Base-by-base conservation (phyloP, 1,140 invertebrate species). In the Hyphantria cunea region DNA sequence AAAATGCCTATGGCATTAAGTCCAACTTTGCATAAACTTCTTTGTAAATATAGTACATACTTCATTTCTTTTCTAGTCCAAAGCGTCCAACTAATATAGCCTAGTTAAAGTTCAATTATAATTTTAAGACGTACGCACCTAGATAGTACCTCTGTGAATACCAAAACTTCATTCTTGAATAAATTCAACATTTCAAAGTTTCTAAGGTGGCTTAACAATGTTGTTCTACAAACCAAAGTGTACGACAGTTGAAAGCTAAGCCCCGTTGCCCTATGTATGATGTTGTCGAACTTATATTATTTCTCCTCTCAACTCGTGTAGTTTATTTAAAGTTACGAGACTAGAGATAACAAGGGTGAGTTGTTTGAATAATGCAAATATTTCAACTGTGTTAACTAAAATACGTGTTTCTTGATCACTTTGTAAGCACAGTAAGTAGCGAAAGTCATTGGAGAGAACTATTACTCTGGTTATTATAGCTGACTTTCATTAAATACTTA, bases 331-430 rank as follows among this genome's bases (percentile, higher is more conserved):
- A 84, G 76, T 84, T 84, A 82, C 76, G 70, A 80, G 74, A 78
- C 75, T 68, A 72, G 82, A 82, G 66, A 78, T 78, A 83, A 82
- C 71, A 80, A 72, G 66, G 64, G 66, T 49, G 61, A 63, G 68
- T 50, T 72, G 71, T 72, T 83, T 83, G 82, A 85, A 85, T 83
- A 80, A 85, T 79, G 76, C 77, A 82, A 75, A 77, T 71, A 68
- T 71, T 76, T 79, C 55, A 64, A 62, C 60, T 66, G 61, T 64
- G 51, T 25, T 25, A 25, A 25, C 17, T 25, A 25, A 25, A 25
- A 25, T 25, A 25, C 2, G 17, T 25, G 17, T 25, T 25, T 25
- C 17, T 25, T 25, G 17, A 25, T 25, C 17, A 25, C 17, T 25
- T 1, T 25, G 17, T 25, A 25, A 3, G 17, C 5, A 25, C 17